phyloP scores from a whole-genome alignment of 2,888 invertebrate genomes.

The Tineola bisselliella region DNA sequence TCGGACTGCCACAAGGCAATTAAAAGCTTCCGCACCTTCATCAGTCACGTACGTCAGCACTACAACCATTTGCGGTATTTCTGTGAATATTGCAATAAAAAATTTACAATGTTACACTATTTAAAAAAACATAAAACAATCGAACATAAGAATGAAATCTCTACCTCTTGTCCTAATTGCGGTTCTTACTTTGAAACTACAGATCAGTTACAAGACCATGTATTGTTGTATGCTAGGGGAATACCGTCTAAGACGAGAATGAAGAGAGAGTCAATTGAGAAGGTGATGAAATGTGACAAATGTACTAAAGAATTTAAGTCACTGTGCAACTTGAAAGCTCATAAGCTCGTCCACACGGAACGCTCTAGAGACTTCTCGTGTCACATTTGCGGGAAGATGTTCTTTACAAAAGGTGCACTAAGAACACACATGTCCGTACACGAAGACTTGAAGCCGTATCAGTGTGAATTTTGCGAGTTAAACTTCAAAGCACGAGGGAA shows the following conservation, averaged over 20 bases:
- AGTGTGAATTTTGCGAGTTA: slow-evolving; percentile 53
- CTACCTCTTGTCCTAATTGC: slow-evolving; percentile 39
- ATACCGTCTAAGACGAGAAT: slow-evolving; percentile 14
- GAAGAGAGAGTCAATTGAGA: slow-evolving; percentile 23
- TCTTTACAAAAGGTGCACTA: slow-evolving; percentile 54
- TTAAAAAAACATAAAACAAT: slow-evolving; percentile 38
- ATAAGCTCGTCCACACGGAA: slow-evolving; percentile 52
- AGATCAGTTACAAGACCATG: slow-evolving; percentile 43
- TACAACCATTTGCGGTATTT: slow-evolving; percentile 41
- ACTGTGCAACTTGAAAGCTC: slow-evolving; percentile 44
- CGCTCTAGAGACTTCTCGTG: slow-evolving; percentile 51
- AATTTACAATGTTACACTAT: slow-evolving; percentile 29
- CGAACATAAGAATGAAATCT: slow-evolving; percentile 26
- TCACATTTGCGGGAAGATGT: slow-evolving; percentile 59
- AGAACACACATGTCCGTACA: slow-evolving; percentile 52
- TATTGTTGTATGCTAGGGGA: slow-evolving; percentile 33
- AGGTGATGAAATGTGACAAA: slow-evolving; percentile 42
- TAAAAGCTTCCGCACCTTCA: slow-evolving; percentile 35
- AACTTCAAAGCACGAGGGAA: slow-evolving; percentile 54
- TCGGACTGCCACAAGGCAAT: slow-evolving; percentile 43
- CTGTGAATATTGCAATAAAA: slow-evolving; percentile 49
- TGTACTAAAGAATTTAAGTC: slow-evolving; percentile 53
- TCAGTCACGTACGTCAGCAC: slow-evolving; percentile 45
- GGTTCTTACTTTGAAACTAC: slow-evolving; percentile 37
- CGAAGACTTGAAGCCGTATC: slow-evolving; percentile 48